These are phyloP conservation scores for Malurus cyaneus DNA, from an alignment of 2,113 vertebrate genomes.

Conservation along the genomic window DNA sequence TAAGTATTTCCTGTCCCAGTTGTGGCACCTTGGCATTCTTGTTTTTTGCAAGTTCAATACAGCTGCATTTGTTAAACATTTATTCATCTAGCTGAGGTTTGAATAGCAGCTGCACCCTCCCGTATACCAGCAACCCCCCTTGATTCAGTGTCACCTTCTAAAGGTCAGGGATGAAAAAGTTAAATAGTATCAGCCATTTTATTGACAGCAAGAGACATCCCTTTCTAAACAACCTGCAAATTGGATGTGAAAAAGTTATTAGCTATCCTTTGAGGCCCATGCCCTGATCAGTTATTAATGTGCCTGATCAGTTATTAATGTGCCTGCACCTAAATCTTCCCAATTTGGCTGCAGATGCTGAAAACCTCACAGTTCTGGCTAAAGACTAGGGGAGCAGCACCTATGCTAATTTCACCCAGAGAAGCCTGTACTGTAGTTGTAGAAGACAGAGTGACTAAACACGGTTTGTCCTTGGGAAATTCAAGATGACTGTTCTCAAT, in stretches of 20 bases:
- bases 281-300: not conserved
- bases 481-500: not conserved
- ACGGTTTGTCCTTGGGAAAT: not conserved
- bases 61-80: not conserved
- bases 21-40: not conserved
- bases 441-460: not conserved
- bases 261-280: not conserved
- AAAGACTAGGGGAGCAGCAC: not conserved
- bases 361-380: not conserved
- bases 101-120: not conserved
- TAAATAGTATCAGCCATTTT: not conserved
- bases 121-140: not conserved
- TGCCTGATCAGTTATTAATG: not conserved
- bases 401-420: not conserved
- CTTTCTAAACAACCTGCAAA: not conserved
- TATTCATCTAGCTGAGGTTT: not conserved
- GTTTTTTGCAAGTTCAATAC: not conserved
- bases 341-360: not conserved
- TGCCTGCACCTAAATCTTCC: not conserved
- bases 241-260: not conserved
- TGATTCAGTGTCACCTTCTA: not conserved
- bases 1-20: not conserved
- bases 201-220: not conserved
- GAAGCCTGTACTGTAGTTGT: not conserved
- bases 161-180: not conserved